Percentiles rank a stretch among this genome's conserved stretches.
Evolutionary conservation across 2,797 vertebrate species (phyloP).

Genomic region (Rhynchotus rufescens): DNA sequence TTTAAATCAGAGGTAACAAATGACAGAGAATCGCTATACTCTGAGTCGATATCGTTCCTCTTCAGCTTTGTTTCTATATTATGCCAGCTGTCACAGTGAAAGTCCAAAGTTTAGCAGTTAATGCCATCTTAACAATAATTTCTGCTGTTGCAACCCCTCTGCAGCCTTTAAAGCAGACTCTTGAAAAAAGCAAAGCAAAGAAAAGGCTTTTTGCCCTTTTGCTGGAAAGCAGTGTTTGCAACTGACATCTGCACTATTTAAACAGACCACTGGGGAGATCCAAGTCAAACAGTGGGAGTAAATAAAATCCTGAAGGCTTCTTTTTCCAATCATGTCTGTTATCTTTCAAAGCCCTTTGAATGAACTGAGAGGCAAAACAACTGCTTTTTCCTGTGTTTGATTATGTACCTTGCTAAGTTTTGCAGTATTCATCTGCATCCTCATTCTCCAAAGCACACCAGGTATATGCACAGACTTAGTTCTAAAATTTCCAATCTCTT

Average conservation of each 20-base stretch:
- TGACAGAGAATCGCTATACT: background rate
- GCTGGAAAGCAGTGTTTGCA: background rate
- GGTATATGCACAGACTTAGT: background rate
- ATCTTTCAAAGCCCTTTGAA: background rate
- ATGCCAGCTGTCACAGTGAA: background rate
- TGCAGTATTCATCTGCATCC: rapidly evolving
- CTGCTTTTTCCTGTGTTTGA: background rate
- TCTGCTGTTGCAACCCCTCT: background rate
- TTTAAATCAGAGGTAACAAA: background rate
- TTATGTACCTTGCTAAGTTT: background rate
- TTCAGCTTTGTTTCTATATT: background rate
- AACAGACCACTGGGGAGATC: background rate
- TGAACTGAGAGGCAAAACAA: background rate
- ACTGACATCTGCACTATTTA: background rate
- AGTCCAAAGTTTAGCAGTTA: background rate
- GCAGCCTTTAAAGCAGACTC: background rate
- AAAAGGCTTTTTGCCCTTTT: background rate
- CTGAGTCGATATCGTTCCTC: background rate
- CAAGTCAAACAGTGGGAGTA: background rate
- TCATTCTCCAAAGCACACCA: background rate
- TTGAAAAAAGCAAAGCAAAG: no score
- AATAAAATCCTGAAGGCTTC: background rate
- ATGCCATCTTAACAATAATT: background rate
- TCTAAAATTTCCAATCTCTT: background rate
- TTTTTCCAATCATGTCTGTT: background rate